Evolutionary conservation across 2,888 invertebrate genomes (phyloP), one percentile per base, ranked within the genome.

Genomic region (Steromphala cineraria): DNA sequence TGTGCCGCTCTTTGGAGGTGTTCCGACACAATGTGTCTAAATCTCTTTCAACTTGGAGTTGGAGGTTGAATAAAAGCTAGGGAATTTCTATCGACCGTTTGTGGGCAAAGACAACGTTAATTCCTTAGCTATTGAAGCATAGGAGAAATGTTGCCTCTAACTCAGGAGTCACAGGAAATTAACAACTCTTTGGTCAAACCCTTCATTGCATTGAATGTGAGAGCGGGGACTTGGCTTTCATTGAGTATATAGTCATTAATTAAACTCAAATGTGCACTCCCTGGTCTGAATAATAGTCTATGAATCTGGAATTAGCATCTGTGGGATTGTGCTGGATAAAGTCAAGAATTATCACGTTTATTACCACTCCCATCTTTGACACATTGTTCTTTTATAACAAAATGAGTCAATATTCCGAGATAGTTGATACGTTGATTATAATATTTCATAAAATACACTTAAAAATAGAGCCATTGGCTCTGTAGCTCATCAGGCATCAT

Each of bases 141-240:
- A 36, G 24, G 53, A 28, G 31, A 40, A 71, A 36, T 31, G 36
- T 40, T 28, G 56, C 55, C 75, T 53, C 24, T 17, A 36, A 5
- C 75, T n/a, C 53, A 36, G 36, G 46, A 74, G 55, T 79, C 31
- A 56, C 79, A 79, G 79, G 79, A 79, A 79, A 79, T 79, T 74
- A 79, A 56, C 21, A 53, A 55, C 53, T 40, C 55, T 75, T 17
- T 53, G 79, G 71, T 74, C 74, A 74, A n/a, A 53, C 74, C 46
- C 28, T 52, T 53, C 28, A 79, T 75, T 40, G 36, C 56, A 21
- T n/a, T 56, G 75, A 74, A 79, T 79, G 74, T 55, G 71, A 15
- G 71, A 40, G 17, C 36, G 71, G 36, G 31, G 36, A 28, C 36
- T 71, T n/a, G n/a, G 71, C 36, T 1, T 10, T 13, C 71, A 36